phyloP scores from a whole-genome alignment of 1,140 invertebrate species.

The Nasonia giraulti region DNA sequence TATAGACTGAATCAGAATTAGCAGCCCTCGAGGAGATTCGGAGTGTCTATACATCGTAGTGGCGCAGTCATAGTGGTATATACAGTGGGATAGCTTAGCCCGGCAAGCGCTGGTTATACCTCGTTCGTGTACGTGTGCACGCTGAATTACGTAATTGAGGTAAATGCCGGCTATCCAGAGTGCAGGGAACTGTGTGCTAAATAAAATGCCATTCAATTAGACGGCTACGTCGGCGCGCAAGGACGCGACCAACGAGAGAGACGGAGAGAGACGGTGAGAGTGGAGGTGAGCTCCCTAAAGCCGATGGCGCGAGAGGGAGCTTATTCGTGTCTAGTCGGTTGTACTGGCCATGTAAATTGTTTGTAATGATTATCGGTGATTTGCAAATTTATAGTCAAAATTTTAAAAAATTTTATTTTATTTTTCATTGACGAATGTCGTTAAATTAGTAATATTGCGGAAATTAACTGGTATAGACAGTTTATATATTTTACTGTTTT shows the following conservation, averaged over 20 bases:
- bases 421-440: too few relatives aligned
- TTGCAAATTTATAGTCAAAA: too few relatives aligned
- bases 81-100: constrained; percentile 24
- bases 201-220: constrained; percentile 67
- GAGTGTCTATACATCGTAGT: neutral
- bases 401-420: too few relatives aligned
- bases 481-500: too few relatives aligned
- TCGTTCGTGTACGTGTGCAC: constrained; percentile 57
- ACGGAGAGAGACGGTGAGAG: too few relatives aligned
- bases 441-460: too few relatives aligned
- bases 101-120: neutral
- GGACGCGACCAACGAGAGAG: neutral
- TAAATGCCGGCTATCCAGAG: constrained; percentile 68
- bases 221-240: neutral
- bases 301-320: neutral
- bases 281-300: neutral
- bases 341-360: too few relatives aligned
- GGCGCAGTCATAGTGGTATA: constrained; percentile 43
- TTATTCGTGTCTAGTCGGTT: too few relatives aligned
- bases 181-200: constrained; percentile 68
- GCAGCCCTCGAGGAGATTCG: neutral
- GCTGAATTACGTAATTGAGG: constrained; percentile 70
- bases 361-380: too few relatives aligned
- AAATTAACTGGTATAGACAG: too few relatives aligned
- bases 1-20: constrained; percentile 5